phyloP scores from a whole-genome alignment of 2,888 invertebrate genomes.

The Orthosia incerta region DNA sequence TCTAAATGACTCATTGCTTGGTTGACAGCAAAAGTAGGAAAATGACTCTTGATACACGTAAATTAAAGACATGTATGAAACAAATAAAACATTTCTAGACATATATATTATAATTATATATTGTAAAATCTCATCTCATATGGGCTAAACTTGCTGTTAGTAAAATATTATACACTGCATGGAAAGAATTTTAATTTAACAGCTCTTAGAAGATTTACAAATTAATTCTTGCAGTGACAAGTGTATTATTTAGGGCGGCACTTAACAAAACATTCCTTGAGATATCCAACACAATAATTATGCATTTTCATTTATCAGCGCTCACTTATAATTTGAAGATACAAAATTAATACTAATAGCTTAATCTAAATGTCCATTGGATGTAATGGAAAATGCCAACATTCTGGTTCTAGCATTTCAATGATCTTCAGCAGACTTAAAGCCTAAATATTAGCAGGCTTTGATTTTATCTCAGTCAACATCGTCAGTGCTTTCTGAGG shows the following conservation, averaged over 20 bases:
- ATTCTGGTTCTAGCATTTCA: slow-evolving; percentile 47
- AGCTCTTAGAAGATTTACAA: slow-evolving; percentile 43
- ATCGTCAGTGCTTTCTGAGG: slow-evolving; percentile 76
- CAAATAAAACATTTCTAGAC: slow-evolving; percentile 47
- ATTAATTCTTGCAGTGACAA: slow-evolving; percentile 24
- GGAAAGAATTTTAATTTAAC: slow-evolving; percentile 44
- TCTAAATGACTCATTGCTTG: too few relatives aligned
- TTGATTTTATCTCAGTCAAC: slow-evolving; percentile 79
- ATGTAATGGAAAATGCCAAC: slow-evolving; percentile 49
- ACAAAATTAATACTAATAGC: slow-evolving; percentile 60
- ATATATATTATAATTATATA: slow-evolving; percentile 56
- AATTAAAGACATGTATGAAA: not conserved
- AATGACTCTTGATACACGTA: not conserved
- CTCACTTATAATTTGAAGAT: slow-evolving; percentile 56
- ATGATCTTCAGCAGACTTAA: slow-evolving; percentile 50
- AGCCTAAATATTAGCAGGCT: slow-evolving; percentile 54
- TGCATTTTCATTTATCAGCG: slow-evolving; percentile 19
- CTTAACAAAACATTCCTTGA: slow-evolving; percentile 42
- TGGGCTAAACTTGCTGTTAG: slow-evolving; percentile 48
- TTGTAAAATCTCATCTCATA: slow-evolving; percentile 65
- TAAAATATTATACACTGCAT: slow-evolving; percentile 59
- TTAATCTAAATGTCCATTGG: slow-evolving; percentile 52
- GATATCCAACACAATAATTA: slow-evolving; percentile 31
- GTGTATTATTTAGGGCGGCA: slow-evolving; percentile 23
- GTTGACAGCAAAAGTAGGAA: not conserved